Evolutionary conservation across 2,888 invertebrate genomes (phyloP).

Genomic region (Xylota sylvarum): DNA sequence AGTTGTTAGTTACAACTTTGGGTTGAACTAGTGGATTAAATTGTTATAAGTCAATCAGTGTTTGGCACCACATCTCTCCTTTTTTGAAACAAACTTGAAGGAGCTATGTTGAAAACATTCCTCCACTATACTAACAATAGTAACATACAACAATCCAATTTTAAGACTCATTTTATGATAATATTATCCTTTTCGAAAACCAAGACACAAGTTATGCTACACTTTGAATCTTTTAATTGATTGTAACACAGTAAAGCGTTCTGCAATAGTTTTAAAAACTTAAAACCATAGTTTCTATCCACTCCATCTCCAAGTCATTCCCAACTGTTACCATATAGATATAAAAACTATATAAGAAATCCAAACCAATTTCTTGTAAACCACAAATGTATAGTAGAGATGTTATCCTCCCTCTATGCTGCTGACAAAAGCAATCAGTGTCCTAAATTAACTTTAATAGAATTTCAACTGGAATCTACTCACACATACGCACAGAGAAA

Average conservation of each 20-base stretch:
- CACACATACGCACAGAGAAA: background rate
- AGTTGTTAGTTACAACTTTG: too few species aligned
- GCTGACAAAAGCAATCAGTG: constrained; percentile 58
- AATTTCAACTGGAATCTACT: constrained; percentile 38
- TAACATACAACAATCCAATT: too few species aligned
- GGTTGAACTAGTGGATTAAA: too few species aligned
- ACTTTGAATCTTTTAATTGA: background rate
- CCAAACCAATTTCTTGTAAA: constrained; percentile 24
- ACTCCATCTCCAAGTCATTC: background rate
- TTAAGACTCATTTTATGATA: too few species aligned
- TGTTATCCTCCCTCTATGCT: constrained; percentile 25
- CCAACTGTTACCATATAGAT: constrained; percentile 23
- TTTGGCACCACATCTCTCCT: too few species aligned
- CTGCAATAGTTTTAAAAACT: background rate
- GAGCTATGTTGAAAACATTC: too few species aligned
- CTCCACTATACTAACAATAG: too few species aligned
- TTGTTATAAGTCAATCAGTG: too few species aligned
- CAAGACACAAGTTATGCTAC: too few species aligned
- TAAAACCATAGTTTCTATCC: constrained; percentile 16
- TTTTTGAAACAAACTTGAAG: too few species aligned
- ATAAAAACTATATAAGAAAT: constrained; percentile 17
- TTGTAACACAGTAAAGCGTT: background rate
- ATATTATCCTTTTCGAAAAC: too few species aligned
- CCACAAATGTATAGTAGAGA: constrained; percentile 22
- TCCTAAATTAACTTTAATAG: constrained; percentile 54